Conservation (phyloP, 2,888 invertebrate genomes). For the Brachynemurus nebulosus region DNA sequence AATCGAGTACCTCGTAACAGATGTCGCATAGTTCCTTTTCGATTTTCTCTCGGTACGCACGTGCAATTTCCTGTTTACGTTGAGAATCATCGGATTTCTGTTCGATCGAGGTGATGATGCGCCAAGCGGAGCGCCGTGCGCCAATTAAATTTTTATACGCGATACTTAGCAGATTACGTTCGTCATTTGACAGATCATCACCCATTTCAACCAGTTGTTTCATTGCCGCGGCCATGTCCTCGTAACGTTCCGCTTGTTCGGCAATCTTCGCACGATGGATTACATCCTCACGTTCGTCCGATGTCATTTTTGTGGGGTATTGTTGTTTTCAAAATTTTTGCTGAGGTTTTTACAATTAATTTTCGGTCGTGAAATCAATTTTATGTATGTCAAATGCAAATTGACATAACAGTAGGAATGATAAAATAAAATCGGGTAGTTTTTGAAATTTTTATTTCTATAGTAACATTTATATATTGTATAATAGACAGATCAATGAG, state of each 20-base stretch:
- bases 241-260: conserved; percentile 96
- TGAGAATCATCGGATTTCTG: conserved; percentile 97
- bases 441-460: no score
- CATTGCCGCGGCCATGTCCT: conserved; percentile 99
- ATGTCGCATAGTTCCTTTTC: conserved; percentile 98
- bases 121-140: conserved; percentile 91
- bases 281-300: conserved; percentile 94
- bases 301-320: no score
- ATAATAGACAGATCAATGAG: no score
- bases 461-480: no score
- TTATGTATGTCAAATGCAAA: no score
- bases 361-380: no score
- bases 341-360: no score
- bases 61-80: conserved; percentile 99
- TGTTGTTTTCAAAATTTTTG: no score
- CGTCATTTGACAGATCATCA: conserved; percentile 93
- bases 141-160: conserved; percentile 99
- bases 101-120: conserved; percentile 98
- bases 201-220: conserved; percentile 88
- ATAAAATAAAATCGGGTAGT: no score
- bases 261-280: conserved; percentile 98
- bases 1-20: conserved; percentile 96
- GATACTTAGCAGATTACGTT: conserved; percentile 93
- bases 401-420: no score
- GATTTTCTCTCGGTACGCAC: conserved; percentile 99